phyloP scores from a whole-genome alignment of 2,797 vertebrate genomes.

The Paramormyrops hopkinsi region DNA sequence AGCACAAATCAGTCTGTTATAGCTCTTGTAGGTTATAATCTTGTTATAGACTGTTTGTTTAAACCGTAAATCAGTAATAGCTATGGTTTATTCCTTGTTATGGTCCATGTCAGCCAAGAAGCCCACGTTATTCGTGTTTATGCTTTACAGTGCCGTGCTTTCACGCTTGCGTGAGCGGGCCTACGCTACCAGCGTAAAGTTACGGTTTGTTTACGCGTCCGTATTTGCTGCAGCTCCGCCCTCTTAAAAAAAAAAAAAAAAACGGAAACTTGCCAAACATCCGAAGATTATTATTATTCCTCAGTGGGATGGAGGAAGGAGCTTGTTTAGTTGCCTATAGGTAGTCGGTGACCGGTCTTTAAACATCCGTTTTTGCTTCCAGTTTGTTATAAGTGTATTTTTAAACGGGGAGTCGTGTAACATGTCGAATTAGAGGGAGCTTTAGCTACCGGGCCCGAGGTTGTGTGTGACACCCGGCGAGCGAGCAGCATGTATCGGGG shows the following conservation, averaged over 20 bases:
- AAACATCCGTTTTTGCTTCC: neutral
- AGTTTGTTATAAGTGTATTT: neutral
- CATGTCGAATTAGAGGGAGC: neutral
- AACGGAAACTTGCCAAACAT: neutral
- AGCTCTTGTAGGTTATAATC: neutral
- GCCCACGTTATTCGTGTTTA: neutral
- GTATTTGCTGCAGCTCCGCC: neutral
- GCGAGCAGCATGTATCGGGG: neutral
- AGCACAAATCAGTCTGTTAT: neutral
- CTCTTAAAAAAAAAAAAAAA: neutral
- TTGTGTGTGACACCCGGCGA: constrained; percentile 18
- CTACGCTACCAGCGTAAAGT: neutral
- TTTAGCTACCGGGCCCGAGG: neutral
- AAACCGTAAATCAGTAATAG: neutral
- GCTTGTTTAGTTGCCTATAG: neutral
- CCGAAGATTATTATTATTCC: neutral
- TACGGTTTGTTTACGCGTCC: neutral
- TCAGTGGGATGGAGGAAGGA: neutral
- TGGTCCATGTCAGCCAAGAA: neutral
- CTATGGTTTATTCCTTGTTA: neutral
- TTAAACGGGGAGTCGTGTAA: neutral
- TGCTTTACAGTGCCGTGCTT: neutral
- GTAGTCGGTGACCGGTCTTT: neutral
- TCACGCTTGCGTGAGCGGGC: neutral
- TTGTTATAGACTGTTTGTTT: neutral